phyloP scores from a whole-genome alignment of 2,797 vertebrate genomes.

The Hydrolagus colliei region DNA sequence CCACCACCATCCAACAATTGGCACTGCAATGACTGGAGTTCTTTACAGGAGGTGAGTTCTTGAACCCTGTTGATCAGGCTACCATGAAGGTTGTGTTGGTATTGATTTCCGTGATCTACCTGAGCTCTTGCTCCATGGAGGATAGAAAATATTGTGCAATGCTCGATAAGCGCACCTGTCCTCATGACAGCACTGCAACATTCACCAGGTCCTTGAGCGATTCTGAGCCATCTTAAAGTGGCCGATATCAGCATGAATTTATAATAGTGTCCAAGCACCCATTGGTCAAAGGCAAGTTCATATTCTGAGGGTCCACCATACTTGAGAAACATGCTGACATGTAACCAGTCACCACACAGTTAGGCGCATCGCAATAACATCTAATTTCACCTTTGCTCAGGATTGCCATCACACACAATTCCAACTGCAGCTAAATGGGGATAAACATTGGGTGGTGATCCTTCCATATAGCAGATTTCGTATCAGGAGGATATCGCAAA shows the following conservation, averaged over 20 bases:
- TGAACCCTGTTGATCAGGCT: conserved; percentile 90
- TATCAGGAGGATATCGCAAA: no score
- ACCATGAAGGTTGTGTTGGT: conserved; percentile 71
- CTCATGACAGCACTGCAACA: conserved; percentile 85
- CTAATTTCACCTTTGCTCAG: conserved; percentile 76
- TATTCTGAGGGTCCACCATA: conserved; percentile 81
- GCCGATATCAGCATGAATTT: conserved; percentile 68
- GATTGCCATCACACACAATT: conserved; percentile 33
- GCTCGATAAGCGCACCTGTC: conserved; percentile 99
- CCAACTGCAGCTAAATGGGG: no score
- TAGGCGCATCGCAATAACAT: conserved; percentile 94
- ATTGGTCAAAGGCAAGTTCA: conserved; percentile 87
- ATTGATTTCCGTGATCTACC: conserved; percentile 78
- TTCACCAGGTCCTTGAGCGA: conserved; percentile 55
- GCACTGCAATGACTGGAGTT: conserved; percentile 90
- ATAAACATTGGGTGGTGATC: no score
- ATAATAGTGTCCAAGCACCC: conserved; percentile 82
- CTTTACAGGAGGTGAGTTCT: conserved; percentile 86
- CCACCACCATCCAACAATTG: conserved; percentile 69
- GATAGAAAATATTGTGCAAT: conserved; percentile 76
- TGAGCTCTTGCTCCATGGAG: conserved; percentile 71
- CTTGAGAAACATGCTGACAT: conserved; percentile 93
- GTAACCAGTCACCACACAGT: conserved; percentile 94
- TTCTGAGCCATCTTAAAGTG: conserved; percentile 57
- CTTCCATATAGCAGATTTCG: no score